Evolutionary conservation across 2,888 invertebrate genomes (phyloP), one percentile per base, ranked within the genome.

Genomic region (Polydrusus tereticollis): DNA sequence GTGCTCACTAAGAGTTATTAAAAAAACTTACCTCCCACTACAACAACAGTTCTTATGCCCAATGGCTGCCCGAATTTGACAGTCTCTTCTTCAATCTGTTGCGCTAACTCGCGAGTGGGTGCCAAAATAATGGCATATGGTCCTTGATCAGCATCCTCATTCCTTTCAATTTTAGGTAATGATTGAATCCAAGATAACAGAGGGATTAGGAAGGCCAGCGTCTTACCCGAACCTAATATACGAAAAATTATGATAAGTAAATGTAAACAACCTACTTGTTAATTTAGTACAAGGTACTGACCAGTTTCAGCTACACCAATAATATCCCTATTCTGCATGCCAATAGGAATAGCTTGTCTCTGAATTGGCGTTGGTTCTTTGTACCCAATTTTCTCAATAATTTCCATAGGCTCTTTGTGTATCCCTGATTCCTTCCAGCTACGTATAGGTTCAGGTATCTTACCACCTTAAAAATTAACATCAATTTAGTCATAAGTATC

Each of bases 311-410:
- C 99, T 14, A 99, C 98, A 84, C 99, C 99, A 82, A 99, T 99
- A 78, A 99, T 98, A 83, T 99, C 96, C 59, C 96, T 88, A 85
- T 96, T 96, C 85, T 96, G 94, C 81, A 95, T 87, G 38, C 99
- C 99, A 85, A 99, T 99, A 0, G 99, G 99, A 83, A 99, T 99
- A 66, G 99, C 99, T 86, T 99, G 99, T 73, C 99, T 88, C 86
- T 99, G 99, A 87, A 99, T 99, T 2, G 99, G 99, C 0, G 99
- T 99, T 0, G 99, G 97, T 82, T 99, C 99, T 86, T 94, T 96
- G 82, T 99, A 99, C 1, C 98, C 98, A 75, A 98, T 95, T 86
- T 94, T 91, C 75, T 94, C 94, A 77, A 99, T 96, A 72, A 99
- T 96, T 63, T 98, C 97, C 84, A 96, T 89, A 70, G 99, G 92